These are phyloP conservation scores for Gymnodraco acuticeps DNA, from an alignment of 2,797 vertebrate species.

Conservation along the genomic window DNA sequence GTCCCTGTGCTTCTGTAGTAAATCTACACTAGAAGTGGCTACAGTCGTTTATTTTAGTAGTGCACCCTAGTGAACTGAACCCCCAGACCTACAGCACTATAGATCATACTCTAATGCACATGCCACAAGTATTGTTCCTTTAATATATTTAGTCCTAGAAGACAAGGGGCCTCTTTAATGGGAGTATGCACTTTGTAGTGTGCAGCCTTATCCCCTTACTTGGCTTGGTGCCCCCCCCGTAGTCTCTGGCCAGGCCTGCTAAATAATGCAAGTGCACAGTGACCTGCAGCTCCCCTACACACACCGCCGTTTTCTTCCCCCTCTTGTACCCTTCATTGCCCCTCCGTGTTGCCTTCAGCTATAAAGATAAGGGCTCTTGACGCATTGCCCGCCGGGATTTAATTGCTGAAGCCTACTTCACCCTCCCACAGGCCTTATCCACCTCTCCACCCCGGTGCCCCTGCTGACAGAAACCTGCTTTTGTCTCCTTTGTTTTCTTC, in stretches of 20 bases:
- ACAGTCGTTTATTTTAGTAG: conserved; percentile 15
- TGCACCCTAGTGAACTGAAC: conserved; percentile 5
- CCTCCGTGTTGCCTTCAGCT: conserved; percentile 66
- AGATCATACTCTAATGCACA: conserved; percentile 57
- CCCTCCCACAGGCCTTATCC: conserved; percentile 58
- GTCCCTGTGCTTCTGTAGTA: conserved; percentile 33
- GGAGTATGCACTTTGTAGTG: conserved; percentile 48
- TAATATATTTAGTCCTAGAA: conserved; percentile 50
- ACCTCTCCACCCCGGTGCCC: conserved; percentile 50
- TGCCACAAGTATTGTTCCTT: conserved; percentile 43
- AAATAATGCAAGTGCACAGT: conserved; percentile 63
- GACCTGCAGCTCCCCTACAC: conserved; percentile 43
- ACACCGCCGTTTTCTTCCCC: conserved; percentile 32
- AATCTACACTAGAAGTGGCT: conserved; percentile 18
- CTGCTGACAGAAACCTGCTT: conserved; percentile 68
- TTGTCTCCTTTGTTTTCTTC: conserved; percentile 67
- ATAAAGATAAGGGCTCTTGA: conserved; percentile 79
- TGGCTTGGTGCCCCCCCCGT: conserved; percentile 48
- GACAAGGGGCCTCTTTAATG: conserved; percentile 56
- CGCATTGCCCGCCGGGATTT: conserved; percentile 71
- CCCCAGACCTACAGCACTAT: conserved; percentile 24
- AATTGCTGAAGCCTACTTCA: conserved; percentile 72
- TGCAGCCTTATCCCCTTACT: conserved; percentile 59
- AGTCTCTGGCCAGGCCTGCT: conserved; percentile 32
- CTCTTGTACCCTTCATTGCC: conserved; percentile 49